A percentile compares a stretch with the other conserved stretches of the same genome.
Conservation (phyloP, 1,140 invertebrate genomes). For the Eumeta japonica region DNA sequence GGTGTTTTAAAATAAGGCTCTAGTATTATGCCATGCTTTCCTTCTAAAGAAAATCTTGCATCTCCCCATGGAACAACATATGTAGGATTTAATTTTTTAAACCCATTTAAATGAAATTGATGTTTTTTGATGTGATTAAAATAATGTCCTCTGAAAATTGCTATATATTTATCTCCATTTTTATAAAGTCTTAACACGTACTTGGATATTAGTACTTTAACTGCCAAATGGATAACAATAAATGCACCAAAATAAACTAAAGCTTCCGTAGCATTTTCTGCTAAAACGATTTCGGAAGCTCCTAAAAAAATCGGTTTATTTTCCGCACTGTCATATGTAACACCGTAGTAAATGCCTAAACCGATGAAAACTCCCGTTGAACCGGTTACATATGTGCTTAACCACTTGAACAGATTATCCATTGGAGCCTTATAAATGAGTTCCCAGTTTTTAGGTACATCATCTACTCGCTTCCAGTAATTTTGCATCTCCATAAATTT, state of each 20-base stretch:
- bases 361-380: conserved; percentile 24
- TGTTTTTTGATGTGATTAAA: conserved; percentile 36
- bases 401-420: conserved; percentile 29
- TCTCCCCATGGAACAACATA: conserved; percentile 38
- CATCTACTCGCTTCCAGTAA: conserved; percentile 31
- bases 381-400: conserved; percentile 30
- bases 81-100: conserved; percentile 36
- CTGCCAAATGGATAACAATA: conserved; percentile 29
- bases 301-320: conserved; percentile 36
- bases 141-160: conserved; percentile 37
- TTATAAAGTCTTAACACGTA: conserved; percentile 42
- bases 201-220: conserved; percentile 37
- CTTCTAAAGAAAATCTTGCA: conserved; percentile 35
- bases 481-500: conserved; percentile 38
- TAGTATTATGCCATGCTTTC: conserved; percentile 39
- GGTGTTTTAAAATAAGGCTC: conserved; percentile 47
- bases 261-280: conserved; percentile 33
- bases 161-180: conserved; percentile 40
- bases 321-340: conserved; percentile 25
- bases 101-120: conserved; percentile 36
- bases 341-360: conserved; percentile 27
- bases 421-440: conserved; percentile 48
- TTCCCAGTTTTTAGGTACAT: conserved; percentile 30
- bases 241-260: conserved; percentile 36
- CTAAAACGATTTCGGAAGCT: conserved; percentile 29